Evolutionary conservation across 2,113 vertebrate species (phyloP).

Genomic region (Pygoscelis adeliae): DNA sequence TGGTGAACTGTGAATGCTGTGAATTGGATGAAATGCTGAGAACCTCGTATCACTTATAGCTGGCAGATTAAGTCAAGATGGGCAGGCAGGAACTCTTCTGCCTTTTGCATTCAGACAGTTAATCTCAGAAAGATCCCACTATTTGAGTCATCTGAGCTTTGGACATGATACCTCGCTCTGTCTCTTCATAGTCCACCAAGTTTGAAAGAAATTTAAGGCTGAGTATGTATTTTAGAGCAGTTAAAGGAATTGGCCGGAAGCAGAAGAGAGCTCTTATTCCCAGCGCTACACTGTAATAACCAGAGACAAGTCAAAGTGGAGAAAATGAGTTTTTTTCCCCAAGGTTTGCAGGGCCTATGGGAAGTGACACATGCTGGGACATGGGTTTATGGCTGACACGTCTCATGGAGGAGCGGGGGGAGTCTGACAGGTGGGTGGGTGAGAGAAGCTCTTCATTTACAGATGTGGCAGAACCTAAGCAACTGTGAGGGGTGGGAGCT

Average conservation of each 20-base stretch:
- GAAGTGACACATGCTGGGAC: not conserved
- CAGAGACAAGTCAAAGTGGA: not conserved
- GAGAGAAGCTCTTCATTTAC: not conserved
- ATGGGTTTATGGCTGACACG: not conserved
- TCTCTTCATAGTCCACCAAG: not conserved
- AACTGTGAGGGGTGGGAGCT: not conserved
- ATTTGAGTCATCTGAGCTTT: not conserved
- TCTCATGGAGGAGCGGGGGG: not conserved
- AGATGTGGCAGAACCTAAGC: not conserved
- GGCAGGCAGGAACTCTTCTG: not conserved
- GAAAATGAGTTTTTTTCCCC: fast-evolving
- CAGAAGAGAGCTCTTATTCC: not conserved
- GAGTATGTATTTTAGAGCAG: not conserved
- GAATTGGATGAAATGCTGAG: not conserved
- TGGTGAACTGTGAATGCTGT: not conserved
- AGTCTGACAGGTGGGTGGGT: not conserved
- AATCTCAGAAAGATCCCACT: not conserved
- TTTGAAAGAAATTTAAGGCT: not conserved
- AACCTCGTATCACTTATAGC: not conserved
- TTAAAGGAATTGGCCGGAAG: not conserved
- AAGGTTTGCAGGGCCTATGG: not conserved
- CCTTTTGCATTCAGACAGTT: not conserved
- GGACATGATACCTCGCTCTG: not conserved
- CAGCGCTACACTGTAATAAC: not conserved
- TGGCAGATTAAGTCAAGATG: not conserved